A percentile compares a stretch with the other conserved stretches of the same genome.
These are phyloP conservation scores for Siniperca obscura DNA, from an alignment of 2,797 vertebrate species.

Conservation along the genomic window DNA sequence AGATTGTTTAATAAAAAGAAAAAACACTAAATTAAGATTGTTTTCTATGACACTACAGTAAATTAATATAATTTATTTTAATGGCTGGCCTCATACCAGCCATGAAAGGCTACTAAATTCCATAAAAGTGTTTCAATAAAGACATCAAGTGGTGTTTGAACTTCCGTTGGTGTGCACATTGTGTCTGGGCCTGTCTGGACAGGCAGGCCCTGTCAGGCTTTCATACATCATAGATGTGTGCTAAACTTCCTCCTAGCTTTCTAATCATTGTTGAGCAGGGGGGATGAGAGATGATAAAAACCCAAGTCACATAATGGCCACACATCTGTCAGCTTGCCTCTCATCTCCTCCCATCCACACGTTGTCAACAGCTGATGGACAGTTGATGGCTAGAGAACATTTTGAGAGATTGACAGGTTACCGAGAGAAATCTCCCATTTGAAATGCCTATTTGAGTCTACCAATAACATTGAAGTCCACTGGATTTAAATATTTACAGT, in stretches of 20 bases:
- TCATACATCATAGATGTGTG: constrained; percentile 77
- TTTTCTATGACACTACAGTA: not conserved
- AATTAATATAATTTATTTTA: not conserved
- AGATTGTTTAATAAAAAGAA: not conserved
- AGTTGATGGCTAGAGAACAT: constrained; percentile 60
- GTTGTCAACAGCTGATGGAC: constrained; percentile 68
- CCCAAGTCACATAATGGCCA: constrained; percentile 67
- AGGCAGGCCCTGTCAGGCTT: constrained; percentile 62
- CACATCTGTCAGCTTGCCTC: constrained; percentile 72
- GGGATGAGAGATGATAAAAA: constrained; percentile 66
- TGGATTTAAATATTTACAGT: not conserved
- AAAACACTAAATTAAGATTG: not conserved
- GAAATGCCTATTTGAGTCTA: constrained; percentile 16
- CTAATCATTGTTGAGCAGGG: constrained; percentile 61
- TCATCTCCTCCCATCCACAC: constrained; percentile 63
- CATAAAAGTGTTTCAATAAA: constrained; percentile 29
- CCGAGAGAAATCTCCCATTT: constrained; percentile 28
- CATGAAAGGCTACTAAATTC: constrained; percentile 9
- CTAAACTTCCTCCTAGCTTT: constrained; percentile 79
- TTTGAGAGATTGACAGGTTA: constrained; percentile 64
- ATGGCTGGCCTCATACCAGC: not conserved
- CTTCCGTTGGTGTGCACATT: constrained; percentile 13
- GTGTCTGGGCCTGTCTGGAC: constrained; percentile 31
- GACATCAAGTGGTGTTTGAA: constrained; percentile 28
- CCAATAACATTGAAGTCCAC: not conserved